Evolutionary conservation across 2,888 invertebrate species (phyloP).

Genomic region (Drosophila niveifrons): DNA sequence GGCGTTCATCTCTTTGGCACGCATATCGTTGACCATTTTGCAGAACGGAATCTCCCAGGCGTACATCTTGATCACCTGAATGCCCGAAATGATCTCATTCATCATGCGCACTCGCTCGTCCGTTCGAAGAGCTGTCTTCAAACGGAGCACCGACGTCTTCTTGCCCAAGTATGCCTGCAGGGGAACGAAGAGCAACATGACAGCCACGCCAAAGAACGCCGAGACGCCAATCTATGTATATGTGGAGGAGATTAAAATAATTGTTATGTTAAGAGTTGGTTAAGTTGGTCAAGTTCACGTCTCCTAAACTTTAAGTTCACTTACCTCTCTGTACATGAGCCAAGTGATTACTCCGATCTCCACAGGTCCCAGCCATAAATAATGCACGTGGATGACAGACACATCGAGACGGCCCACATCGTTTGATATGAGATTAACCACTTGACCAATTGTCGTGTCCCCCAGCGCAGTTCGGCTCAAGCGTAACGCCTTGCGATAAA

Average conservation of each 20-base stretch:
- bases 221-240: conserved; percentile 87
- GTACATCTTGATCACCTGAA: conserved; percentile 98
- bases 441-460: conserved; percentile 91
- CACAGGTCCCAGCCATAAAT: conserved; percentile 95
- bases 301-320: conserved; percentile 42
- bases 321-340: conserved; percentile 90
- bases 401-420: conserved; percentile 91
- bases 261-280: background rate
- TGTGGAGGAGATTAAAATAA: background rate
- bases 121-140: conserved; percentile 93
- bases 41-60: conserved; percentile 97
- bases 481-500: conserved; percentile 89
- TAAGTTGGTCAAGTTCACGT: background rate
- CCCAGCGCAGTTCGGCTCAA: conserved; percentile 91
- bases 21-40: conserved; percentile 89
- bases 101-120: conserved; percentile 96
- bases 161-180: conserved; percentile 92
- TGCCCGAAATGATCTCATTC: conserved; percentile 95
- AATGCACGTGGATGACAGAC: conserved; percentile 95
- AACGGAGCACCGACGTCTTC: conserved; percentile 90
- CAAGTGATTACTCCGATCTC: conserved; percentile 92
- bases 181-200: conserved; percentile 89
- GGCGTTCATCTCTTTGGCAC: conserved; percentile 88
- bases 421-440: conserved; percentile 96
- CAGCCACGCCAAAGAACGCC: conserved; percentile 87